Percentiles rank a stretch among this genome's conserved stretches.
These are phyloP conservation scores for Catharus bicknelli DNA, from an alignment of 2,113 vertebrate genomes.

Conservation along the genomic window DNA sequence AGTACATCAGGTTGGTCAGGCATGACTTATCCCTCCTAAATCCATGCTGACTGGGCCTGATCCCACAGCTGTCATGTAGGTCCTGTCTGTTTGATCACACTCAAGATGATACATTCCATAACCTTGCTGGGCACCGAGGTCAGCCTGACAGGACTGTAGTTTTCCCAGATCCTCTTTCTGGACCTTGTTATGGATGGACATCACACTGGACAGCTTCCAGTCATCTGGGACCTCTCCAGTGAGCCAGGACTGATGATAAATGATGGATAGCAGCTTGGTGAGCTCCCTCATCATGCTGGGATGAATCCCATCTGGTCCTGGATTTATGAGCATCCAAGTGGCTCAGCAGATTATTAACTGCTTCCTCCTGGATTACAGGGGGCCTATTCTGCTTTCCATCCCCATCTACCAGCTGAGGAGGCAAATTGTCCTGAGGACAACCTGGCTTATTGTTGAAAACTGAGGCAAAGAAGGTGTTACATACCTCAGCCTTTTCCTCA, in stretches of 20 bases:
- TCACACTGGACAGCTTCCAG: not conserved
- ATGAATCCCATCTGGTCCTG: not conserved
- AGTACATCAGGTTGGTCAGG: not conserved
- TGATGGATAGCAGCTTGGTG: accelerated
- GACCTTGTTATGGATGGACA: not conserved
- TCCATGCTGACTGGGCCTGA: not conserved
- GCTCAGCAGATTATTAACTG: not conserved
- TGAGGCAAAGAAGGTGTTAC: not conserved
- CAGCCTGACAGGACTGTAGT: not conserved
- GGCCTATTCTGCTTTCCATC: not conserved
- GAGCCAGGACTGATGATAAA: not conserved
- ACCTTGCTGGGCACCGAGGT: accelerated
- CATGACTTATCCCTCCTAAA: not conserved
- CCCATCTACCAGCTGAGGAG: not conserved
- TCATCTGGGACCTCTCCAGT: not conserved
- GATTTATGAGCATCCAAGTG: not conserved
- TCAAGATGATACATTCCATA: not conserved
- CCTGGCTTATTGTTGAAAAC: not conserved
- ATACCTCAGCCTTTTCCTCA: not conserved
- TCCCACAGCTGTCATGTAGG: not conserved
- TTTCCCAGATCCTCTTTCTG: not conserved
- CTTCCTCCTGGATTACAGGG: not conserved
- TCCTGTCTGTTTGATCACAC: not conserved
- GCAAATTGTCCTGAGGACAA: accelerated
- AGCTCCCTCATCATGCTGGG: not conserved